These are phyloP conservation scores for Archegozetes longisetosus DNA, from an alignment of 1,140 invertebrate genomes.

Conservation along the genomic window DNA sequence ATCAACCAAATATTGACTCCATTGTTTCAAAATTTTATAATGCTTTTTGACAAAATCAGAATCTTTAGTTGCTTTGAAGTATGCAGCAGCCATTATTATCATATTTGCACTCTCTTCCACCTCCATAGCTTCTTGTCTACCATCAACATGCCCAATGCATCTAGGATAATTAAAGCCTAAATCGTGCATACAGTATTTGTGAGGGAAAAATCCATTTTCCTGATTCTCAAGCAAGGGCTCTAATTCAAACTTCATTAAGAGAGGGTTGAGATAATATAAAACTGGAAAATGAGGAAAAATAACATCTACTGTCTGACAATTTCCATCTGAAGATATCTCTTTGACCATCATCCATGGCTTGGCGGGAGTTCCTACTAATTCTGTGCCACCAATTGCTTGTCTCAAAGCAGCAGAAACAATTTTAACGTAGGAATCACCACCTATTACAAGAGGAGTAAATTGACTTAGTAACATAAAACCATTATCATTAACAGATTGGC, in stretches of 20 bases:
- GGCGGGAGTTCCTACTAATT: not conserved
- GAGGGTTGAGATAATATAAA: not conserved
- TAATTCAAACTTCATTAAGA: not conserved
- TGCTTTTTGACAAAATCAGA: not conserved
- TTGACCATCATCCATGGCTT: not conserved
- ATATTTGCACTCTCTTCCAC: conserved; percentile 1
- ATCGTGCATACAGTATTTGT: conserved; percentile 1
- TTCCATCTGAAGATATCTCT: not conserved
- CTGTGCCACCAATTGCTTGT: not conserved
- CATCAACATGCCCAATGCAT: not conserved
- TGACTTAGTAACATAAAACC: no score
- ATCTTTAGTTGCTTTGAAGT: not conserved
- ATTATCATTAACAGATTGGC: no score
- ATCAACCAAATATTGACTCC: not conserved
- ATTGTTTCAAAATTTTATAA: not conserved
- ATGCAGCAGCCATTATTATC: not conserved
- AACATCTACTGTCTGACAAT: not conserved
- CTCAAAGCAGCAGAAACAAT: not conserved
- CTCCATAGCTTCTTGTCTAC: not conserved
- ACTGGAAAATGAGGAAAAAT: not conserved
- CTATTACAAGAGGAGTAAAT: no score
- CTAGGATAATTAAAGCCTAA: not conserved
- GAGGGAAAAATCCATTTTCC: not conserved
- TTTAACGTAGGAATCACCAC: not conserved
- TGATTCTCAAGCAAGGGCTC: not conserved